Conservation (phyloP, 2,113 vertebrate genomes). For the Amia ocellicauda region DNA sequence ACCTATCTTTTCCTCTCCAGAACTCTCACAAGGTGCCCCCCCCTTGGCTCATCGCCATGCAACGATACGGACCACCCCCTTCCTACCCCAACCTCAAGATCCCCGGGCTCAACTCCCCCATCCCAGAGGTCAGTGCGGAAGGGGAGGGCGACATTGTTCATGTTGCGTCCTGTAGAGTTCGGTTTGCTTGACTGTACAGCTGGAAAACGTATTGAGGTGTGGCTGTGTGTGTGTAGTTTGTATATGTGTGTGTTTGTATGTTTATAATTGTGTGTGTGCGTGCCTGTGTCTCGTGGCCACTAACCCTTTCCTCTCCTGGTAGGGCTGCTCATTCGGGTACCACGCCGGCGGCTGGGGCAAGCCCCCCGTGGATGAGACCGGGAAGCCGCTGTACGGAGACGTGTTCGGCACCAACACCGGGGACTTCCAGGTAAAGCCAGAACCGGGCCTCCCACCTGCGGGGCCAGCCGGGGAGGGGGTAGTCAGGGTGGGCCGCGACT, state of each 20-base stretch:
- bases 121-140: conserved; percentile 82
- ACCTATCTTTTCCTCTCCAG: conserved; percentile 42
- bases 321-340: conserved; percentile 88
- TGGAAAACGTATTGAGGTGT: too few species aligned
- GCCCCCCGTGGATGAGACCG: conserved; percentile 83
- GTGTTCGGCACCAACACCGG: conserved; percentile 86
- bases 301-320: background rate
- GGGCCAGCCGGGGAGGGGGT: too few species aligned
- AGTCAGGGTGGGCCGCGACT: too few species aligned
- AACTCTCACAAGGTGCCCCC: conserved; percentile 90
- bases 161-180: too few species aligned
- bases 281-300: too few species aligned
- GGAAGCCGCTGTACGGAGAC: conserved; percentile 85
- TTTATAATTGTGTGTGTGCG: too few species aligned
- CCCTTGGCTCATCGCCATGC: conserved; percentile 90
- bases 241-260: too few species aligned
- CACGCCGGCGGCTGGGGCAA: conserved; percentile 92
- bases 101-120: conserved; percentile 82
- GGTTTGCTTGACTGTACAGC: too few species aligned
- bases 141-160: background rate
- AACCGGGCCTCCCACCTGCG: too few species aligned
- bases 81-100: conserved; percentile 91
- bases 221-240: too few species aligned
- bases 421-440: conserved; percentile 77
- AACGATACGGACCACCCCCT: conserved; percentile 83